phyloP scores from a whole-genome alignment of 2,888 invertebrate genomes.

The Lasioglossum calceatum region DNA sequence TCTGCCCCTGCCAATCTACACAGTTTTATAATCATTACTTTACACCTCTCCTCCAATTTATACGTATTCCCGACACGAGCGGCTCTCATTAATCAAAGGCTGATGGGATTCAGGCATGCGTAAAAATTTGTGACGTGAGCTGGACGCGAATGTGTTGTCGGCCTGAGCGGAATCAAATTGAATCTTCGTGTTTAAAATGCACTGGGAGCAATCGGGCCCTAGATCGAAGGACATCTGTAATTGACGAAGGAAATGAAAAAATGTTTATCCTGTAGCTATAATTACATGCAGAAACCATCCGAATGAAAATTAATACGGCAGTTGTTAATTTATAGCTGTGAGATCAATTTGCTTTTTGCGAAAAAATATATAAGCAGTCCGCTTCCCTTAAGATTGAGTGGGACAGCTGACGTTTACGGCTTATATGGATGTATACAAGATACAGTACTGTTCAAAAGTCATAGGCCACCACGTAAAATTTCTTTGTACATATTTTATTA shows the following conservation, averaged over 20 bases:
- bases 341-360: not conserved
- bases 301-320: not conserved
- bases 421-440: too few species aligned
- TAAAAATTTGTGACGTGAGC: conserved; percentile 6
- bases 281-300: not conserved
- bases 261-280: not conserved
- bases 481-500: too few species aligned
- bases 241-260: not conserved
- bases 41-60: conserved; percentile 37
- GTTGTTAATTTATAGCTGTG: not conserved
- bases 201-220: not conserved
- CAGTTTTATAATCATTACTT: conserved; percentile 43
- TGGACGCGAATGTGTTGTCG: conserved; percentile 21
- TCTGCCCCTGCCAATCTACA: not conserved
- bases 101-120: not conserved
- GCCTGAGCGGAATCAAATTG: conserved; percentile 7
- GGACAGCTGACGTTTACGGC: too few species aligned
- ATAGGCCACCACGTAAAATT: too few species aligned
- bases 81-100: conserved; percentile 34
- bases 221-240: not conserved
- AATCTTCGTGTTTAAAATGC: conserved; percentile 27
- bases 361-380: too few species aligned
- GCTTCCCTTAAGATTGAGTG: too few species aligned
- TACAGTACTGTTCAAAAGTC: too few species aligned
- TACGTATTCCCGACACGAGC: conserved; percentile 16